These are phyloP conservation scores for Hesperophylax magnus DNA, from an alignment of 1,140 invertebrate species.

Conservation along the genomic window DNA sequence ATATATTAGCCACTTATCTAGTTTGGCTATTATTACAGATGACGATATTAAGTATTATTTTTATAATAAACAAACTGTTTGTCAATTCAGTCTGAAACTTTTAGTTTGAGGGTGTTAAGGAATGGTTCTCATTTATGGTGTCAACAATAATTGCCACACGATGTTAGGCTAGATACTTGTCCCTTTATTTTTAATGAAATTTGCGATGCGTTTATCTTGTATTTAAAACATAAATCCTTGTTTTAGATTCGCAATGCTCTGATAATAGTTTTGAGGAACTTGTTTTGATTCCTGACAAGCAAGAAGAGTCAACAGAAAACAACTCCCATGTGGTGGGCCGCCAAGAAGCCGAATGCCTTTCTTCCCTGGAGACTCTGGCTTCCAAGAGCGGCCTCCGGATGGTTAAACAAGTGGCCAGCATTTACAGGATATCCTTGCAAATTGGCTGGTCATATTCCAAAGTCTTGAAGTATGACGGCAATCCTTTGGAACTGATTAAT, in stretches of 20 bases:
- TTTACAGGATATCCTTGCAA: conserved; percentile 66
- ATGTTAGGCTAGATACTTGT: too few species aligned
- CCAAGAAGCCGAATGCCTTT: conserved; percentile 64
- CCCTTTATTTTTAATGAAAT: too few species aligned
- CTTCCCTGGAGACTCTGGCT: conserved; percentile 65
- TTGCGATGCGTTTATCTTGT: too few species aligned
- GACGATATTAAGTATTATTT: too few species aligned
- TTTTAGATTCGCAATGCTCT: conserved; percentile 64
- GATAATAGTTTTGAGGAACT: conserved; percentile 68
- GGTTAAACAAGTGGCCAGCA: conserved; percentile 66
- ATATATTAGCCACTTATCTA: too few species aligned
- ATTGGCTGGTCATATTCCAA: conserved; percentile 67
- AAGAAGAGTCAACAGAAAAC: conserved; percentile 60
- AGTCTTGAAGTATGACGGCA: conserved; percentile 66
- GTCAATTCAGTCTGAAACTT: too few species aligned
- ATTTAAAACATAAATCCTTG: neutral
- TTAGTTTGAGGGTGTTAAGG: too few species aligned
- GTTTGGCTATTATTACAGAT: too few species aligned
- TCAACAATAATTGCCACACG: too few species aligned
- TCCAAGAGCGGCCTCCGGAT: conserved; percentile 62
- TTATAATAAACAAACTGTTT: too few species aligned
- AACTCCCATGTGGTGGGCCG: conserved; percentile 61
- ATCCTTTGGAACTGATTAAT: conserved; percentile 67
- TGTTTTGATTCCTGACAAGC: conserved; percentile 66
- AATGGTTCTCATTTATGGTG: too few species aligned